phyloP scores from a whole-genome alignment of 2,888 invertebrate species.

The Hipparchia sbordonii region DNA sequence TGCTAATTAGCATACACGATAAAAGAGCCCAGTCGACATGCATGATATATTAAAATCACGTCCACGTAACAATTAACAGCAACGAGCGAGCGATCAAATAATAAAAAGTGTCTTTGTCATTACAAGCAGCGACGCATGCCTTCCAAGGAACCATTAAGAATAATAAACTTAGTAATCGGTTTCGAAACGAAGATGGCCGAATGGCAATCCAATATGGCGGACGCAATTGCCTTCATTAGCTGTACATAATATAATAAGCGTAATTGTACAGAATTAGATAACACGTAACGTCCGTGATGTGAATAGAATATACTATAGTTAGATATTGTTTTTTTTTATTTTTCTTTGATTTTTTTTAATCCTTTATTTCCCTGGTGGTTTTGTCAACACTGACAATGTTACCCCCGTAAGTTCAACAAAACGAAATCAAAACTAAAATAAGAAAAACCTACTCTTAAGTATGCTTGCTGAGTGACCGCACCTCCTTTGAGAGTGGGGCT shows the following conservation, averaged over 20 bases:
- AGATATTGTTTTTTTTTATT: no score
- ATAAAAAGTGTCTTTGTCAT: constrained; percentile 78
- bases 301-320: no score
- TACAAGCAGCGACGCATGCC: constrained; percentile 58
- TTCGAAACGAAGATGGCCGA: constrained; percentile 40
- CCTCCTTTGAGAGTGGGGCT: no score
- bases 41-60: constrained; percentile 82
- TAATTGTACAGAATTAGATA: neutral
- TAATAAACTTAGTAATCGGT: constrained; percentile 64
- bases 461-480: no score
- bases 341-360: no score
- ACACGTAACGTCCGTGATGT: no score
- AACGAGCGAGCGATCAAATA: constrained; percentile 78
- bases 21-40: constrained; percentile 71
- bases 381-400: no score
- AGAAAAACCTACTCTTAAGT: no score
- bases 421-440: no score
- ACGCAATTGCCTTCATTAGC: constrained; percentile 42
- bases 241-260: neutral
- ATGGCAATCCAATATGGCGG: constrained; percentile 59
- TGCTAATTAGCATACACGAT: constrained; percentile 73
- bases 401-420: no score
- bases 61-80: constrained; percentile 76
- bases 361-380: no score
- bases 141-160: constrained; percentile 67